Evolutionary conservation across 92 coral and sea anemone genomes (phyloP).

Genomic region (Phenganax marumi): DNA sequence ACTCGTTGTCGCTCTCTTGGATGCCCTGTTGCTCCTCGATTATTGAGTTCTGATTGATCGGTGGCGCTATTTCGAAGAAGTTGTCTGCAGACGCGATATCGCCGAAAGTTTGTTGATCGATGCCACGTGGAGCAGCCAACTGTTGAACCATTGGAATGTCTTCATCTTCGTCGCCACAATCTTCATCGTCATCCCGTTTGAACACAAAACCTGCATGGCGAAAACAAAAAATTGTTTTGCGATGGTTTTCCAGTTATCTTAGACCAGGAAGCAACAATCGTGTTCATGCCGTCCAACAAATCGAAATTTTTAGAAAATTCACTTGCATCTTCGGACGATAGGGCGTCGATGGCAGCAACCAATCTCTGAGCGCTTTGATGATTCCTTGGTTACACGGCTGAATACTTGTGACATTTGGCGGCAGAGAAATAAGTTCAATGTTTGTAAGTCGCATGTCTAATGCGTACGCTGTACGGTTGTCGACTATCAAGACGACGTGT

Average conservation of each 20-base stretch:
- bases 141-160: conserved; percentile 21
- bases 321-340: too few species aligned
- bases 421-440: too few species aligned
- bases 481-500: too few species aligned
- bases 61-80: conserved; percentile 32
- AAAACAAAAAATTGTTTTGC: conserved; percentile 15
- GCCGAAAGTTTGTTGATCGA: not conserved
- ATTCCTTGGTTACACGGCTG: too few species aligned
- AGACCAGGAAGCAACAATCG: too few species aligned
- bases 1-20: conserved; percentile 9
- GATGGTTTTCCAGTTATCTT: conserved; percentile 1
- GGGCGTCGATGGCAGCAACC: too few species aligned
- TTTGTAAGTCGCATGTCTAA: too few species aligned
- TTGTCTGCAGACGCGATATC: conserved; percentile 11
- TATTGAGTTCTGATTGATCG: conserved; percentile 9
- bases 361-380: too few species aligned
- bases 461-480: too few species aligned
- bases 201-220: conserved; percentile 13
- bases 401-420: too few species aligned
- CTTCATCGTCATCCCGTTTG: conserved; percentile 1
- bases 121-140: conserved; percentile 17
- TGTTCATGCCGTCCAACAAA: too few species aligned
- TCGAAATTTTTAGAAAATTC: too few species aligned
- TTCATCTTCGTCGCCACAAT: not conserved
- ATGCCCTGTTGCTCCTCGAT: conserved; percentile 1